These are phyloP conservation scores for human DNA, from an alignment of 2,113 vertebrate species.

Conservation along the genomic window GRCh38 chr16:47227001-47227500, in stretches of 20 bases:
- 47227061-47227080: not conserved
- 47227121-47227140: not conserved
- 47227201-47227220: not conserved
- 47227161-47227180: not conserved
- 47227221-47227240: not conserved
- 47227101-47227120: not conserved
- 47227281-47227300: not conserved
- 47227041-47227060: not conserved
- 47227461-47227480: not conserved
- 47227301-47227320: not conserved
- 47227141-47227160: not conserved
- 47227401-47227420: not conserved
- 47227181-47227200: not conserved
- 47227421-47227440: not conserved
- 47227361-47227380: not conserved
- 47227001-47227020: not conserved
- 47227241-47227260: not conserved
- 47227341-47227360: not conserved
- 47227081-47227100: not conserved
- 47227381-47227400: not conserved
- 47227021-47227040: not conserved
- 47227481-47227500: not conserved
- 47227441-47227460: not conserved
- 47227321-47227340: not conserved
- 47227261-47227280: slow-evolving; percentile 4